A percentile compares a stretch with the other conserved stretches of the same genome.
phyloP scores from a whole-genome alignment of 1,140 invertebrate species.

The Lordiphosa stackelbergi region DNA sequence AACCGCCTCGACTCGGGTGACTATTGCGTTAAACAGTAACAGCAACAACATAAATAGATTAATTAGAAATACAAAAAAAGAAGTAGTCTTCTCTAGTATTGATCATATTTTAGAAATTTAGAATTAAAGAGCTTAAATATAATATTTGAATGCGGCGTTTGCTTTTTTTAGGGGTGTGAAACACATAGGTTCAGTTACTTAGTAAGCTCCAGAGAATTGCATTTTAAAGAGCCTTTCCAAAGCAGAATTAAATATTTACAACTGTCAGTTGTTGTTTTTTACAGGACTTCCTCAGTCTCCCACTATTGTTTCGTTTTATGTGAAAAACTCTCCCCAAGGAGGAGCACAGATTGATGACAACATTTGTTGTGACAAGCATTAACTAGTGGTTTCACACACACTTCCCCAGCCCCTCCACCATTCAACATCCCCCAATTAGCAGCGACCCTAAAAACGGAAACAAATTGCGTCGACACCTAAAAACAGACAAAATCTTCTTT shows the following conservation, averaged over 20 bases:
- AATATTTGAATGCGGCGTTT: too few species aligned
- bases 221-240: background rate
- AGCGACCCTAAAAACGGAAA: conserved; percentile 27
- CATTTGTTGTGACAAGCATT: conserved; percentile 71
- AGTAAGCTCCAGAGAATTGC: conserved; percentile 45
- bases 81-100: too few species aligned
- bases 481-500: conserved; percentile 21
- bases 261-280: conserved; percentile 53
- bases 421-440: conserved; percentile 42
- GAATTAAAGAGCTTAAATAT: too few species aligned
- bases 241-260: conserved; percentile 42
- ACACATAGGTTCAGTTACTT: background rate
- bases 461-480: conserved; percentile 58
- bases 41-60: too few species aligned
- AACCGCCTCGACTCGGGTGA: too few species aligned
- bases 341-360: conserved; percentile 55
- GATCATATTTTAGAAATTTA: too few species aligned
- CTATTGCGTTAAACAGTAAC: too few species aligned
- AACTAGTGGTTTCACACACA: conserved; percentile 67
- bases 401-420: conserved; percentile 4
- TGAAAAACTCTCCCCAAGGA: conserved; percentile 15
- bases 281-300: conserved; percentile 35
- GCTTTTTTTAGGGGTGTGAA: too few species aligned
- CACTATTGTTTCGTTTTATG: conserved; percentile 7
- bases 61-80: too few species aligned